Evolutionary conservation across 2,888 invertebrate genomes (phyloP), one percentile per base, ranked within the genome.

Genomic region (Mimachlamys varia): DNA sequence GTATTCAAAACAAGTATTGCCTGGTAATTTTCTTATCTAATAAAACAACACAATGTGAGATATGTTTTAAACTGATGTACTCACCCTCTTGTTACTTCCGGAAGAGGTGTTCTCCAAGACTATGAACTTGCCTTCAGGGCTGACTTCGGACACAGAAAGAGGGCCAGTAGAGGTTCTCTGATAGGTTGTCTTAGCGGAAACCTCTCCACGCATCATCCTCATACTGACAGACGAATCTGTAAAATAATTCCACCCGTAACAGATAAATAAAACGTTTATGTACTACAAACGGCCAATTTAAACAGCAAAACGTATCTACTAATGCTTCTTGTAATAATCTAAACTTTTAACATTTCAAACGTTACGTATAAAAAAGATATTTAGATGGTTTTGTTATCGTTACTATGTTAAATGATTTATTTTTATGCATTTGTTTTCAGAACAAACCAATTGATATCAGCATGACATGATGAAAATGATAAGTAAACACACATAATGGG

Each of bases 121-220:
- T 94, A 97, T 96, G 95, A 95, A 97, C 92, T 97, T 97, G 89
- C 97, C 97, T 91, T 97, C 97, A 15, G 97, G 96, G 90, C 96
- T 95, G 89, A 97, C 97, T 93, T 97, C 97, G 76, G 96, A 92
- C 92, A 97, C 97, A 90, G 97, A 96, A 53, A 97, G 96, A 53
- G 97, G 97, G 62, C 97, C 97, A 93, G 97, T 97, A 90, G 97
- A 97, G 55, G 97, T 97, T 91, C 97, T 95, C 95, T 97, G 97
- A 96, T 97, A 97, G 17, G 97, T 97, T 0, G 97, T 97, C 94
- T 97, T 97, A 88, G 97, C 97, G 15, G 97, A 97, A 91, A 97
- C 97, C 93, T 97, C 97, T 3, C 97, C 97, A 89, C 96, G 94
- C 95, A 96, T 96, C 94, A 96, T 96, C 93, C 96, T 95, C 95